Evolutionary conservation across 2,113 vertebrate species (phyloP), one percentile per base, ranked within the genome.

Genomic region (Spilogale gracilis): DNA sequence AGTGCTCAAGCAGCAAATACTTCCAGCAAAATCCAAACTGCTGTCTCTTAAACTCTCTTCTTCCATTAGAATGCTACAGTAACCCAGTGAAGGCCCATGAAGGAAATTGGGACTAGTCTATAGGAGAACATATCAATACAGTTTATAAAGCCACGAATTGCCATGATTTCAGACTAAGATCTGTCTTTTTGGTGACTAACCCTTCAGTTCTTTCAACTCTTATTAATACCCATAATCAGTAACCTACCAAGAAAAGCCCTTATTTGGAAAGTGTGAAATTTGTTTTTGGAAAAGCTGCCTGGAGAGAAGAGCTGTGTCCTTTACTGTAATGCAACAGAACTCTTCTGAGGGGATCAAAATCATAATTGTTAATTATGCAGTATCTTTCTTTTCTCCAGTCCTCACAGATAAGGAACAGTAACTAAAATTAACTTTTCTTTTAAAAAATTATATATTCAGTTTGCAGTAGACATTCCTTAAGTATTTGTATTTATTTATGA

Each of bases 401-500:
- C 98, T 99, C 98, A 99, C 98, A 99, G 81, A 98, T 69, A 97
- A 99, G 99, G 99, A 98, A 99, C 98, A 99, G 98, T 99, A 99
- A 99, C 97, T 98, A 98, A 98, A 98, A 98, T 99, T 99, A 99
- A 99, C 98, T 99, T 99, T 99, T 99, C 98, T 99, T 99, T 94
- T 80, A 67, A 95, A 97, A 97, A 98, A 98, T 90, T 97, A 98
- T 99, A 98, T 99, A 99, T 99, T 99, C 99, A 98, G 98, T 99
- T 99, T 99, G 99, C 99, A 99, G 99, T 99, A 99, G 99, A 99
- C 99, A 99, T 99, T 99, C 99, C 99, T 99, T 99, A 99, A 99
- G 99, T 99, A 99, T 99, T 99, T 99, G 99, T 99, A 99, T 99
- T 99, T 99, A 99, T 99, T 99, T 99, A 99, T 99, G 99, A 99